Percentiles rank a stretch among this genome's conserved stretches.
phyloP scores from a whole-genome alignment of 2,113 vertebrate genomes.

The Ahaetulla prasina region DNA sequence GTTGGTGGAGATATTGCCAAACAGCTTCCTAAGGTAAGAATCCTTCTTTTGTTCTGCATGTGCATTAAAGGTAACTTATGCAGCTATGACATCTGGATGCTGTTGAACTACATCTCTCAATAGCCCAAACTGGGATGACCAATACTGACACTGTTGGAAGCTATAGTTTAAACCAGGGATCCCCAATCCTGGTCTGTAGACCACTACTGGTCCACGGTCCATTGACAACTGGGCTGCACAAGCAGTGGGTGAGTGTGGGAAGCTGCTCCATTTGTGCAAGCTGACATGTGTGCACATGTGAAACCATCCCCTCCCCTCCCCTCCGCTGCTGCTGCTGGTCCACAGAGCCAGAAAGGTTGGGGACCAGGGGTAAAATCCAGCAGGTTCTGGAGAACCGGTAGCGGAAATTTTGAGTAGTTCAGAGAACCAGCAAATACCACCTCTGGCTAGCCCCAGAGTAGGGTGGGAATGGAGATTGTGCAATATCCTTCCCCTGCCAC shows the following conservation, averaged over 20 bases:
- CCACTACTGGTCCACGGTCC: no score
- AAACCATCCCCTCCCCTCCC: background rate
- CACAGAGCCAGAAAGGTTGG: background rate
- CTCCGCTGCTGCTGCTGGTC: background rate
- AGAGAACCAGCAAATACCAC: no score
- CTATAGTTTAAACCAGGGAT: background rate
- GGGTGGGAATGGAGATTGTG: no score
- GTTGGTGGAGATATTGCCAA: conserved; percentile 95
- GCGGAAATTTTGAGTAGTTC: no score
- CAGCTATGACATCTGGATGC: background rate
- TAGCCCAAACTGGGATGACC: background rate
- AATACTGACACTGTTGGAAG: background rate
- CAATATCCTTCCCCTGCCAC: no score
- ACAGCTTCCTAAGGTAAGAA: conserved; percentile 91
- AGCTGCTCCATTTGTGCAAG: background rate
- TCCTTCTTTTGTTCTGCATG: background rate
- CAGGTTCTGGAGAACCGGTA: no score
- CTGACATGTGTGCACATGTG: background rate
- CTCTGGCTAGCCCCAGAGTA: no score
- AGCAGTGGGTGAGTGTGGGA: background rate
- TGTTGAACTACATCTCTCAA: background rate
- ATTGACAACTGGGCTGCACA: no score
- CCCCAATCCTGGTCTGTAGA: background rate
- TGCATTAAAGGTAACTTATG: background rate
- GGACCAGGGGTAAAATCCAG: no score